A percentile compares a stretch with the other conserved stretches of the same genome.
phyloP scores from a whole-genome alignment of 1,140 invertebrate genomes.

The Sinonovacula constricta region DNA sequence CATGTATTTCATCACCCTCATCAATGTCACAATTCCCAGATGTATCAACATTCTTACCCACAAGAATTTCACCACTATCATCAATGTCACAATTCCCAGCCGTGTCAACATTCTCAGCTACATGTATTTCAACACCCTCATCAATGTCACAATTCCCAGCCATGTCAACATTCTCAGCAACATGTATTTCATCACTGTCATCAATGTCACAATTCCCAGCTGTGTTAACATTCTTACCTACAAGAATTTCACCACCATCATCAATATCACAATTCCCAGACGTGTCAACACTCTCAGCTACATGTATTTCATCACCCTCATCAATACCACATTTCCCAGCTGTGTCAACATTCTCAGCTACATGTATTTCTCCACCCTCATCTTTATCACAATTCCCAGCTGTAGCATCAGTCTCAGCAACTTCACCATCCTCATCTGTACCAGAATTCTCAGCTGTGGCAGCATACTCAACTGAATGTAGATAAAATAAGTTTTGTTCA shows the following conservation, averaged over 20 bases:
- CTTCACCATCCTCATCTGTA: too few relatives aligned
- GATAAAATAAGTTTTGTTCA: constrained; percentile 24
- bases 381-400: constrained; percentile 14
- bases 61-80: constrained; percentile 13
- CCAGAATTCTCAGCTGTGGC: too few relatives aligned
- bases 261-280: constrained; percentile 11
- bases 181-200: constrained; percentile 16
- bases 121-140: constrained; percentile 7
- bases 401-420: too few relatives aligned
- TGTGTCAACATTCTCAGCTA: constrained; percentile 11
- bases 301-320: constrained; percentile 10
- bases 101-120: constrained; percentile 6
- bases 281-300: constrained; percentile 12
- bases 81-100: constrained; percentile 5
- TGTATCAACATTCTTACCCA: constrained; percentile 1
- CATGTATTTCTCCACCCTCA: constrained; percentile 17
- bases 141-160: constrained; percentile 11
- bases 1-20: constrained; percentile 10
- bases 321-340: constrained; percentile 7
- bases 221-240: constrained; percentile 11
- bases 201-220: constrained; percentile 9
- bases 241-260: constrained; percentile 8
- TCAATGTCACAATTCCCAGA: constrained; percentile 8
- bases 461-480: constrained; percentile 18
- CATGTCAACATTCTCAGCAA: not conserved